phyloP scores from a whole-genome alignment of 2,797 vertebrate species.

The Esox masquinongy region DNA sequence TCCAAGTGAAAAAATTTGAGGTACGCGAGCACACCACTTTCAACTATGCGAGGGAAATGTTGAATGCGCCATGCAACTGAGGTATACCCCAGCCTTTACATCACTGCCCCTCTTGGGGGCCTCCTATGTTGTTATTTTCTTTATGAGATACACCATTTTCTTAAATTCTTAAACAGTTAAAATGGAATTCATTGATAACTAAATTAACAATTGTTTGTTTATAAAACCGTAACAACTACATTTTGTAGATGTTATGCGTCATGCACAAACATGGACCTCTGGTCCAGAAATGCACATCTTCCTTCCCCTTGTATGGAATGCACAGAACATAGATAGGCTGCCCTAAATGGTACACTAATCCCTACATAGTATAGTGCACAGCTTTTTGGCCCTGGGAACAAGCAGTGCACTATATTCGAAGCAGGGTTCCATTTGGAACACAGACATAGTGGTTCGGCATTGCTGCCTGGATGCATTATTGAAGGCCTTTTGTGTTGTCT shows the following conservation, averaged over 20 bases:
- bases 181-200: too few species aligned
- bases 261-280: background rate
- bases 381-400: background rate
- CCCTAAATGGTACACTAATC: background rate
- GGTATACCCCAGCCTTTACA: too few species aligned
- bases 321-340: background rate
- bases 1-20: too few species aligned
- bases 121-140: too few species aligned
- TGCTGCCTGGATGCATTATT: background rate
- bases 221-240: background rate
- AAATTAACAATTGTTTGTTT: background rate
- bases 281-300: background rate
- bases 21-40: too few species aligned
- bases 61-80: too few species aligned
- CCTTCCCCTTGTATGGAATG: background rate
- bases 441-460: background rate
- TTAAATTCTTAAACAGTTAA: too few species aligned
- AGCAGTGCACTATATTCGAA: background rate
- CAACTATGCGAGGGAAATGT: too few species aligned
- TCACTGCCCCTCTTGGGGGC: too few species aligned
- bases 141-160: too few species aligned
- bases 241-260: background rate
- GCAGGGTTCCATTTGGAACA: background rate
- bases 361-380: background rate
- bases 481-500: background rate